Evolutionary conservation across 2,113 vertebrate genomes (phyloP).

Genomic region (Lophochroa leadbeateri): DNA sequence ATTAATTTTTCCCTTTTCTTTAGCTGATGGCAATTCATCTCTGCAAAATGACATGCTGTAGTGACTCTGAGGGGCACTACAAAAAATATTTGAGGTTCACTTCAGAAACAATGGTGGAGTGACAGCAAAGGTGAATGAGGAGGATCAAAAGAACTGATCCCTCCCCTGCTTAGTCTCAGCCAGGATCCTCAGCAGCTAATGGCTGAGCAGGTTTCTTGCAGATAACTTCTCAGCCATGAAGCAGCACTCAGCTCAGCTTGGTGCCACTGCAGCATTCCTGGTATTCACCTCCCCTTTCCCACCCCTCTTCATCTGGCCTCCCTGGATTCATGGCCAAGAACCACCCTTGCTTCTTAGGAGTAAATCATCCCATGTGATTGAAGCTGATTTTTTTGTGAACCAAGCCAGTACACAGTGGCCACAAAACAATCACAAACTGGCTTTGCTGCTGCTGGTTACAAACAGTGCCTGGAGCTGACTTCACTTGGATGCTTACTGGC

Average conservation of each 20-base stretch:
- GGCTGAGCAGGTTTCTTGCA: background rate
- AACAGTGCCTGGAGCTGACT: rapidly evolving
- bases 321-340: background rate
- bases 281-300: background rate
- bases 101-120: rapidly evolving
- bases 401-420: background rate
- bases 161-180: background rate
- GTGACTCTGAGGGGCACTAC: background rate
- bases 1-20: background rate
- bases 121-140: background rate
- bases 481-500: background rate
- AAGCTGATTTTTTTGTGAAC: background rate
- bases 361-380: background rate
- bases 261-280: background rate
- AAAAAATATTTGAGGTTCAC: background rate
- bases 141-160: background rate
- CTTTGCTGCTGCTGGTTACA: background rate
- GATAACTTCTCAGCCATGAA: background rate
- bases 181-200: background rate
- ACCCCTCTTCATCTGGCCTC: background rate
- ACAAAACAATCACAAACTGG: background rate
- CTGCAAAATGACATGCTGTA: background rate
- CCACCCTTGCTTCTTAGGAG: background rate
- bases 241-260: background rate
- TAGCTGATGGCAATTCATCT: background rate